Conservation (phyloP, 2,797 vertebrate species). For the Sardinella longiceps region DNA sequence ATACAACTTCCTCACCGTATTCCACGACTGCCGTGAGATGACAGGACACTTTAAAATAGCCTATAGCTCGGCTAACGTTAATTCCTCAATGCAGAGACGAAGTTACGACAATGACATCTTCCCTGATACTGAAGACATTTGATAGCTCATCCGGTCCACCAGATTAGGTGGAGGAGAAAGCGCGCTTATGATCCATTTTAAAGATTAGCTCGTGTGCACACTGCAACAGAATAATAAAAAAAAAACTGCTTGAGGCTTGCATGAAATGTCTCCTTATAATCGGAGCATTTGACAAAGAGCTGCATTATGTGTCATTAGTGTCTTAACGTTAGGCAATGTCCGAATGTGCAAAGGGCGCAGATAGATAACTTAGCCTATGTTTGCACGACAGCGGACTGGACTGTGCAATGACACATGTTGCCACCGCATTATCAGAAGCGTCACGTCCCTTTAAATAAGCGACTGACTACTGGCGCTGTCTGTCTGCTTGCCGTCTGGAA, state of each 20-base stretch:
- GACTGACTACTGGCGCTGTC: conserved; percentile 35
- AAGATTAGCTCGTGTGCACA: neutral
- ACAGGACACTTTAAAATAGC: neutral
- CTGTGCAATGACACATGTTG: conserved; percentile 49
- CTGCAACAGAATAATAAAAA: neutral
- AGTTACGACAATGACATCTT: neutral
- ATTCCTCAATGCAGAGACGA: neutral
- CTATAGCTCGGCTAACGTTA: neutral
- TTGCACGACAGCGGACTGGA: neutral
- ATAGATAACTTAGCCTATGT: too few species aligned
- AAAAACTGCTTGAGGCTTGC: neutral
- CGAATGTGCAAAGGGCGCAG: neutral
- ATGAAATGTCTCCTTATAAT: neutral
- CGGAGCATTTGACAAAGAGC: neutral
- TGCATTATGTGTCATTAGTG: too few species aligned
- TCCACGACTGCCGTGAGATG: neutral
- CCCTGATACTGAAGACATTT: neutral
- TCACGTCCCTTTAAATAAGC: conserved; percentile 44
- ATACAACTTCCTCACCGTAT: too few species aligned
- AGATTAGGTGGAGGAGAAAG: neutral
- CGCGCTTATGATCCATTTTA: neutral
- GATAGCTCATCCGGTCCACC: neutral
- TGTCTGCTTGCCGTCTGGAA: conserved; percentile 41
- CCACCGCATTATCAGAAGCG: conserved; percentile 37
- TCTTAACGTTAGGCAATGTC: too few species aligned